Evolutionary conservation across 2,888 invertebrate species (phyloP).

Genomic region (Cheilosia pagana): DNA sequence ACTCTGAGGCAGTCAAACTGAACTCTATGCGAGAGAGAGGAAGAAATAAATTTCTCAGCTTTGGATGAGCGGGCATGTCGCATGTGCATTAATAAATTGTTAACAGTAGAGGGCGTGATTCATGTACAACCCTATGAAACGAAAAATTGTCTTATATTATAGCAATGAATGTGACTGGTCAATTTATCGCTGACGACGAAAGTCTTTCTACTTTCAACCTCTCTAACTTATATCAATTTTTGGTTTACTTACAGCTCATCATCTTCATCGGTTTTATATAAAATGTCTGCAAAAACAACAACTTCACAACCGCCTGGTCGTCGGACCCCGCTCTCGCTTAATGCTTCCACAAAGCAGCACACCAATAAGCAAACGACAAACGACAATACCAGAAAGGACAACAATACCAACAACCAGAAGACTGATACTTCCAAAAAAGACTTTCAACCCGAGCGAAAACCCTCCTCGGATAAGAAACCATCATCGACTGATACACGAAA

Average conservation of each 20-base stretch:
- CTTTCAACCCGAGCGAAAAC: conserved; percentile 60
- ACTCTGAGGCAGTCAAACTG: no score
- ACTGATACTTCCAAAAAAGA: conserved; percentile 75
- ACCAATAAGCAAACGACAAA: conserved; percentile 64
- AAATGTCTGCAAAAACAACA: conserved; percentile 80
- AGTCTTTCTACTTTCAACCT: neutral
- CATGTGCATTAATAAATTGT: neutral
- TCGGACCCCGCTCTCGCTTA: conserved; percentile 77
- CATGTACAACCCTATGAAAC: no score
- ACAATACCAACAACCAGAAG: conserved; percentile 72
- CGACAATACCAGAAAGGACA: conserved; percentile 47
- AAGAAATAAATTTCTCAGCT: no score
- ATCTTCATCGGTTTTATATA: neutral
- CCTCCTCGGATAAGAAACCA: conserved; percentile 62
- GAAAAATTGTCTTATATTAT: conserved; percentile 4
- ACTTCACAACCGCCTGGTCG: conserved; percentile 78
- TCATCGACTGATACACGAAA: conserved; percentile 36
- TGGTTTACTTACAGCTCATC: conserved; percentile 32
- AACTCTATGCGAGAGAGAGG: no score
- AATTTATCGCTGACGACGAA: no score
- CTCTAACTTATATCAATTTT: neutral
- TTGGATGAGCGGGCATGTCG: no score
- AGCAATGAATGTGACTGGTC: no score
- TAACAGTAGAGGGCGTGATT: neutral
- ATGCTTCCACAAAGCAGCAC: conserved; percentile 67